A percentile compares a stretch with the other conserved stretches of the same genome.
Evolutionary conservation across 2,797 vertebrate genomes (phyloP).

Genomic region (Labeo calbasu): DNA sequence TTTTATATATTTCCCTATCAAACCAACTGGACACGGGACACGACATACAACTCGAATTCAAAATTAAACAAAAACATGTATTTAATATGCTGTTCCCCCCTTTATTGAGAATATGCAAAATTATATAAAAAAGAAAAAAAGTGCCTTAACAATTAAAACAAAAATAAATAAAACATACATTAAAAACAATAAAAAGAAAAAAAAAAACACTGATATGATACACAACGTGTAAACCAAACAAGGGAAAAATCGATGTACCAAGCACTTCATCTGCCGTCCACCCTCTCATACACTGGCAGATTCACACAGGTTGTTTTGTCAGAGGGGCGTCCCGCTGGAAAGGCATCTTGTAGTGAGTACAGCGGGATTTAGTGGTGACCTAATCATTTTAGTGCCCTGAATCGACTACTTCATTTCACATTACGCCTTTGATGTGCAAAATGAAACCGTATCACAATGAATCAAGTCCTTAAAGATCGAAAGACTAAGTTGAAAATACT

Average conservation of each 20-base stretch:
- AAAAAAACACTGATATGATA: constrained; percentile 86
- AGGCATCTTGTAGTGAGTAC: constrained; percentile 64
- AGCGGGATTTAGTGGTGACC: constrained; percentile 44
- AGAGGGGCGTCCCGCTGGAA: constrained; percentile 55
- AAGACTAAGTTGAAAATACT: constrained; percentile 62
- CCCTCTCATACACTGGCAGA: background rate
- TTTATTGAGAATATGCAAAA: constrained; percentile 96
- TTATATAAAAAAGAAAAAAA: constrained; percentile 86
- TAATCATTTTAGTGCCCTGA: constrained; percentile 51
- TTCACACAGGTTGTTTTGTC: constrained; percentile 32
- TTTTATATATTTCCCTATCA: background rate
- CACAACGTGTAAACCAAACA: constrained; percentile 74
- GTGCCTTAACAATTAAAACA: constrained; percentile 88
- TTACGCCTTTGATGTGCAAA: constrained; percentile 74
- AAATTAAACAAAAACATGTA: constrained; percentile 31
- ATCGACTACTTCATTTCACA: constrained; percentile 54
- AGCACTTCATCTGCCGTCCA: constrained; percentile 66
- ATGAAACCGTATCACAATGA: constrained; percentile 65
- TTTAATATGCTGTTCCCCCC: constrained; percentile 69
- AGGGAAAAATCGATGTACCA: constrained; percentile 72
- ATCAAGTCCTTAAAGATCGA: constrained; percentile 55
- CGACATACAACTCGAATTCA: background rate
- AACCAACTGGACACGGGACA: background rate
- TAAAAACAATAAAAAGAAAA: constrained; percentile 84
- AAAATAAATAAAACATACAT: constrained; percentile 78